These are phyloP conservation scores for Lepidocolaptes lacrymiger DNA, from an alignment of 2,797 vertebrate genomes.

Conservation along the genomic window DNA sequence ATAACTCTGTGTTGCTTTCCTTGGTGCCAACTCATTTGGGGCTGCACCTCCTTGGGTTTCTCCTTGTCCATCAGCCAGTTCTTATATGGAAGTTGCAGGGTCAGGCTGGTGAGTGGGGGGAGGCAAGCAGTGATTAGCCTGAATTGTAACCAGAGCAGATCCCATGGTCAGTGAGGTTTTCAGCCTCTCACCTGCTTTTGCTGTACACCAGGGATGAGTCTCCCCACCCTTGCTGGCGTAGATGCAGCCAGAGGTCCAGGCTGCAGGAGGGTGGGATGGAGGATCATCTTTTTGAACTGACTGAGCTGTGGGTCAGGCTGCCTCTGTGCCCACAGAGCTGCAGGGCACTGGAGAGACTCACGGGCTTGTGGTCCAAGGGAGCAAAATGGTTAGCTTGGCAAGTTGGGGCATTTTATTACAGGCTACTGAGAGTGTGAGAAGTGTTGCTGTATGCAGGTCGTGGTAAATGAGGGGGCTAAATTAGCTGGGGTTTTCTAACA, in stretches of 20 bases:
- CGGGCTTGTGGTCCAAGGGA: neutral
- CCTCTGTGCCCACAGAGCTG: neutral
- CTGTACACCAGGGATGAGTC: neutral
- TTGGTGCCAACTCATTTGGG: neutral
- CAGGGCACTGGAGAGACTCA: neutral
- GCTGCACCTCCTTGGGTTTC: neutral
- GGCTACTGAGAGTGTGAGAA: neutral
- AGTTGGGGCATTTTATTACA: neutral
- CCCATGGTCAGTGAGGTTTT: neutral
- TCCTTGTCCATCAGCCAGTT: neutral
- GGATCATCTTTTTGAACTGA: neutral
- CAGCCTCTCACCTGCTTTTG: neutral
- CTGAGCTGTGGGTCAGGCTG: neutral
- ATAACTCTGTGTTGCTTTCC: neutral
- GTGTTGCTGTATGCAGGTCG: constrained; percentile 25
- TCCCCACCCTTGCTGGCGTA: neutral
- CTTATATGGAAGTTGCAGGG: neutral
- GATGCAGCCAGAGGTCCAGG: neutral
- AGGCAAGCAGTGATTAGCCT: neutral
- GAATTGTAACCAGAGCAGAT: neutral
- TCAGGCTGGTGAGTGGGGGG: neutral
- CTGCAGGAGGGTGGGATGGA: neutral
- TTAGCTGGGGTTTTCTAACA: neutral
- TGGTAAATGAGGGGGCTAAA: constrained; percentile 6
- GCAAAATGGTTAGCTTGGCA: neutral